Conservation (phyloP, 1,140 invertebrate genomes). For the Sarcophaga peregrina region DNA sequence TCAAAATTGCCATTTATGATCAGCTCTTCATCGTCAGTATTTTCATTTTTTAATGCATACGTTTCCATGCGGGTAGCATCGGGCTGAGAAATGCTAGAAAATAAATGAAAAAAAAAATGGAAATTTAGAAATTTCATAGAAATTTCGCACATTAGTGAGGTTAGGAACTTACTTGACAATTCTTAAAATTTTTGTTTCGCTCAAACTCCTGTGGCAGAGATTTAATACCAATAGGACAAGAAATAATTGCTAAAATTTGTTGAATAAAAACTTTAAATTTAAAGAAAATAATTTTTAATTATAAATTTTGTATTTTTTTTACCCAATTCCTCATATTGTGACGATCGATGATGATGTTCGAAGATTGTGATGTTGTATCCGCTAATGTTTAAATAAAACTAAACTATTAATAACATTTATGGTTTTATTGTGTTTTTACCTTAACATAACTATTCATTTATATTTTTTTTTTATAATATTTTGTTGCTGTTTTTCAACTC, state of each 20-base stretch:
- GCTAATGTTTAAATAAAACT: too few relatives aligned
- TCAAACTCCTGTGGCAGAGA: not conserved
- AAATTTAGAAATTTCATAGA: not conserved
- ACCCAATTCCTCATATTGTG: too few relatives aligned
- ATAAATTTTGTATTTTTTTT: too few relatives aligned
- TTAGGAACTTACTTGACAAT: not conserved
- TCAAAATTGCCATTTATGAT: conserved; percentile 22
- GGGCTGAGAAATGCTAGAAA: not conserved
- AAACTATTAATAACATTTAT: too few relatives aligned
- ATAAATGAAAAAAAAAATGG: not conserved
- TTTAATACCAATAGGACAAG: not conserved
- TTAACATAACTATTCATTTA: too few relatives aligned
- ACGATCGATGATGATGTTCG: too few relatives aligned
- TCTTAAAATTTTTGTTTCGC: not conserved
- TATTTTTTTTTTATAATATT: too few relatives aligned
- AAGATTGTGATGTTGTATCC: too few relatives aligned
- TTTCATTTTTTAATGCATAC: conserved; percentile 28
- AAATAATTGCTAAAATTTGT: not conserved
- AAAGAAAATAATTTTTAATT: too few relatives aligned
- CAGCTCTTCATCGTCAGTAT: conserved; percentile 24
- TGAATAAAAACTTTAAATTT: not conserved
- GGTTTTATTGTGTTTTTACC: too few relatives aligned
- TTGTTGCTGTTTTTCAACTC: not conserved
- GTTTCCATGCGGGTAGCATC: conserved; percentile 7
- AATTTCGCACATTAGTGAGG: too few relatives aligned